These are phyloP conservation scores for Chloropsis cyanopogon DNA, from an alignment of 2,113 vertebrate species.

Conservation along the genomic window DNA sequence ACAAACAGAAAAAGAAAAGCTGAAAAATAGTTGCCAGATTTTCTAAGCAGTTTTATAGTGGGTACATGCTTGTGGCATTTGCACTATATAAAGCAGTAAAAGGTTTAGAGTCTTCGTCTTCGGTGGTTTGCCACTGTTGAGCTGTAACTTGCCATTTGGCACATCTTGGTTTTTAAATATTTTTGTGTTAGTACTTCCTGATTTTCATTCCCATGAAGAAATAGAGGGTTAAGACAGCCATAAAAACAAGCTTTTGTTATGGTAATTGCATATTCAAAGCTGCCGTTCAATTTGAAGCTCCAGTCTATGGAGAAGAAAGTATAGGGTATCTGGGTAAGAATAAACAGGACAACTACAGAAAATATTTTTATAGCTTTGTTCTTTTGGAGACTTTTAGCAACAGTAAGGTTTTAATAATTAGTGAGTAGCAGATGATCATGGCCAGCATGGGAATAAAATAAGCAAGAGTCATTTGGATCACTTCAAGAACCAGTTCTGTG, in stretches of 20 bases:
- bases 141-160: not conserved
- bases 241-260: conserved; percentile 68
- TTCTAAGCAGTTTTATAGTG: not conserved
- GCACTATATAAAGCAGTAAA: conserved; percentile 14
- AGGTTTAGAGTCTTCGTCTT: conserved; percentile 53
- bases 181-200: conserved; percentile 62
- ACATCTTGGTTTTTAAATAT: conserved; percentile 39
- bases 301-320: conserved; percentile 15
- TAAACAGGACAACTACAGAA: conserved; percentile 52
- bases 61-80: conserved; percentile 42
- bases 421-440: conserved; percentile 63
- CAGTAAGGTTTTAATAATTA: conserved; percentile 64
- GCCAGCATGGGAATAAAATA: conserved; percentile 62
- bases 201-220: conserved; percentile 71
- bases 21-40: not conserved
- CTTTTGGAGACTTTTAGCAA: conserved; percentile 49
- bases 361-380: conserved; percentile 67
- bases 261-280: not conserved
- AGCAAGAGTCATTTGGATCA: conserved; percentile 52
- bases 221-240: conserved; percentile 69
- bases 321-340: conserved; percentile 66
- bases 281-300: not conserved
- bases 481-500: not conserved
- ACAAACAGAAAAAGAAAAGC: not conserved
- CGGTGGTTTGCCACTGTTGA: not conserved